phyloP scores from a whole-genome alignment of 2,888 invertebrate species.

The Colletes collaris region DNA sequence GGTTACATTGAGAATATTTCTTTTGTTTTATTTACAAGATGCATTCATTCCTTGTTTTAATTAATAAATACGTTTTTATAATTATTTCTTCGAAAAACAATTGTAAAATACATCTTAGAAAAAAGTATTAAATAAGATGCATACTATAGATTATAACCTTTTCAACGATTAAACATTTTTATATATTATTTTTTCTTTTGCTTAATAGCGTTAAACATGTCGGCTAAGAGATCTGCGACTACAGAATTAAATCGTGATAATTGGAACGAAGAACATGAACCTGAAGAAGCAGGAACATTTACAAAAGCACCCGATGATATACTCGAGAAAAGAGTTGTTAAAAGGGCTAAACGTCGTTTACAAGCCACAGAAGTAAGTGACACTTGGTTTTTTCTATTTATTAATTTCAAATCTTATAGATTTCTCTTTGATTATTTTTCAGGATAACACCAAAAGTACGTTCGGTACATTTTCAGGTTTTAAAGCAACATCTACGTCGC shows the following conservation, averaged over 20 bases:
- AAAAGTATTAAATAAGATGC: background rate
- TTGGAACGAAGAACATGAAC: constrained; percentile 92
- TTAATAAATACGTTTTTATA: too few relatives aligned
- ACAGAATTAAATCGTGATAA: constrained; percentile 92
- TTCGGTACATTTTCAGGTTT: constrained; percentile 87
- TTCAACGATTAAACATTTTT: background rate
- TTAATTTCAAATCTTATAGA: constrained; percentile 56
- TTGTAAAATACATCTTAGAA: background rate
- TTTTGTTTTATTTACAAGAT: constrained; percentile 8
- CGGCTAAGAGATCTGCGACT: constrained; percentile 89
- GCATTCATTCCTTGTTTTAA: too few relatives aligned
- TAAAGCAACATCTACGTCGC: constrained; percentile 82
- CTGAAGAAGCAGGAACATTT: constrained; percentile 91
- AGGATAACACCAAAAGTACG: constrained; percentile 85
- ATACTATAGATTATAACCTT: background rate
- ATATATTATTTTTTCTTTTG: background rate
- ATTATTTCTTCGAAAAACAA: background rate
- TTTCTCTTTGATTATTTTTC: constrained; percentile 45
- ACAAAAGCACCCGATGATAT: constrained; percentile 87
- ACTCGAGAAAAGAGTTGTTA: constrained; percentile 90
- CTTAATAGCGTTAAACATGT: constrained; percentile 84
- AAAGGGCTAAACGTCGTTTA: constrained; percentile 89
- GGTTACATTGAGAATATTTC: constrained; percentile 42
- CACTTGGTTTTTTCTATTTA: background rate
- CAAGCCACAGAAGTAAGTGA: constrained; percentile 66